phyloP scores from a whole-genome alignment of 2,888 invertebrate genomes.

The Drosophila tripunctata region DNA sequence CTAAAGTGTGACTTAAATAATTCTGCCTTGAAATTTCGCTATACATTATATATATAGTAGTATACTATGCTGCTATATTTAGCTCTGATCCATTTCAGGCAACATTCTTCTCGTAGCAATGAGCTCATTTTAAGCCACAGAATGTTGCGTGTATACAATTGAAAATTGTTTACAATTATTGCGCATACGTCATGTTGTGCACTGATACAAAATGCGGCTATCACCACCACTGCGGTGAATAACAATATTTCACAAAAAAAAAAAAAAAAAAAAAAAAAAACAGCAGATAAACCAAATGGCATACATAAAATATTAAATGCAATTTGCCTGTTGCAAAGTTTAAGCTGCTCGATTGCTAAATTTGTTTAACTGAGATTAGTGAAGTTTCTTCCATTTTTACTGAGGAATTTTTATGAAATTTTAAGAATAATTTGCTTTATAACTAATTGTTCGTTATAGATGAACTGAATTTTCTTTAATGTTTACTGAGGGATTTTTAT shows the following conservation, averaged over 20 bases:
- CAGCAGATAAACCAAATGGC: slow-evolving; percentile 21
- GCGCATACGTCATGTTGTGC: slow-evolving; percentile 32
- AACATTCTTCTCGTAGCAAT: slow-evolving; percentile 5
- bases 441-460: no score
- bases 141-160: neutral
- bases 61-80: slow-evolving; percentile 16
- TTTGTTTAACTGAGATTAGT: no score
- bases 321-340: slow-evolving; percentile 6
- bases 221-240: no score
- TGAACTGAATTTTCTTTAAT: no score
- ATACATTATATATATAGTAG: no score
- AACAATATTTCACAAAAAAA: neutral
- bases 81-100: slow-evolving; percentile 9
- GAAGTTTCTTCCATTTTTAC: no score
- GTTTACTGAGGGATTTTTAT: no score
- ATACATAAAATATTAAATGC: neutral
- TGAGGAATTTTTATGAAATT: no score
- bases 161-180: neutral
- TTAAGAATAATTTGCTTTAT: no score
- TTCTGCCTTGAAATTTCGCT: slow-evolving; percentile 22
- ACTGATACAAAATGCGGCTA: neutral
- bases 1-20: slow-evolving; percentile 1
- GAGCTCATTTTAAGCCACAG: slow-evolving; percentile 15
- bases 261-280: neutral
- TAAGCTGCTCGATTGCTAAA: no score